Conservation (phyloP, 2,888 invertebrate genomes). For the Caenorhabditis sp. region DNA sequence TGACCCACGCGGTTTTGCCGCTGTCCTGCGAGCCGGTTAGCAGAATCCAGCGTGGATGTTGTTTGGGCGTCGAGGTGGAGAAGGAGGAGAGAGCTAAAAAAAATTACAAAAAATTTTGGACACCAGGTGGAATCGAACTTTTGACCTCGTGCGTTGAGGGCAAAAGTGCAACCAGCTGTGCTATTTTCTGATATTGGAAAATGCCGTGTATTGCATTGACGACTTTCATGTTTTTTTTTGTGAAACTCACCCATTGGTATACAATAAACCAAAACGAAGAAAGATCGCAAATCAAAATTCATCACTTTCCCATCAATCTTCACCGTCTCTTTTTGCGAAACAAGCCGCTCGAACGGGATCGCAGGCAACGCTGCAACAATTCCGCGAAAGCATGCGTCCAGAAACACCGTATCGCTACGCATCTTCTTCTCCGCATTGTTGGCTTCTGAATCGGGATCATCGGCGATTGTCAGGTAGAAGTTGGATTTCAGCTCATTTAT, state of each 20-base stretch:
- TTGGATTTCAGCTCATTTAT: slow-evolving; percentile 14
- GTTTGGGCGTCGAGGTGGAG: too few species aligned
- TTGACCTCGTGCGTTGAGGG: too few species aligned
- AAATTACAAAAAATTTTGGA: neutral
- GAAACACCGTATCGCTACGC: slow-evolving; percentile 12
- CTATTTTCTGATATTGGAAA: too few species aligned
- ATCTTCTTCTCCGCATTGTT: neutral
- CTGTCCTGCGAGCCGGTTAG: slow-evolving; percentile 39
- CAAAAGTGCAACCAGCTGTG: too few species aligned
- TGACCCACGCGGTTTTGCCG: slow-evolving; percentile 52
- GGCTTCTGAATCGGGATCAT: neutral
- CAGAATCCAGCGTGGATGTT: slow-evolving; percentile 35
- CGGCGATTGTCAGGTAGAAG: slow-evolving; percentile 18
- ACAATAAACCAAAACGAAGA: slow-evolving; percentile 21
- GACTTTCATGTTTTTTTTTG: too few species aligned
- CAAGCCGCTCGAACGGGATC: slow-evolving; percentile 16
- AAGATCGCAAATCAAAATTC: slow-evolving; percentile 28
- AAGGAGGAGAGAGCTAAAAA: neutral
- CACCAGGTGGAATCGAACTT: too few species aligned
- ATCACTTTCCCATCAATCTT: slow-evolving; percentile 18
- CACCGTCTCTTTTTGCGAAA: slow-evolving; percentile 18
- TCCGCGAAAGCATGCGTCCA: slow-evolving; percentile 36
- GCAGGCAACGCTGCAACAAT: slow-evolving; percentile 24
- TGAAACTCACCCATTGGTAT: slow-evolving; percentile 20
- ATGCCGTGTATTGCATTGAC: too few species aligned